Conservation (phyloP, 2,113 vertebrate species). For the Okapia johnstoni region DNA sequence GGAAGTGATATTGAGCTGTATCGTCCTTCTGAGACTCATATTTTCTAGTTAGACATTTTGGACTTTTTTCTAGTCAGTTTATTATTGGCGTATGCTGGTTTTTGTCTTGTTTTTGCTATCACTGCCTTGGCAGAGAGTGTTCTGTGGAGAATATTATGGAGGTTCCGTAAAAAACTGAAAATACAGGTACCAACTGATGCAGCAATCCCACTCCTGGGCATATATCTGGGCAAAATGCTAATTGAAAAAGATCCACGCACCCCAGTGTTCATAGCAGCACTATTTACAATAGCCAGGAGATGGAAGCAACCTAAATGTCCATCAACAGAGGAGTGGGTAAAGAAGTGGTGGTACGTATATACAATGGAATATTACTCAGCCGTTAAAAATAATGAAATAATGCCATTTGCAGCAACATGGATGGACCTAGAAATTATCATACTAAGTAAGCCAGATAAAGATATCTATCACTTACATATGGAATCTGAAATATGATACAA, state of each 20-base stretch:
- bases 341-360: fast-evolving
- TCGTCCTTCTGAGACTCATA: neutral
- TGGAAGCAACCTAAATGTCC: neutral
- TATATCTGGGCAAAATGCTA: neutral
- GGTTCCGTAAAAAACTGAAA: neutral
- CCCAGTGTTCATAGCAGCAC: neutral
- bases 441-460: neutral
- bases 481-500: neutral
- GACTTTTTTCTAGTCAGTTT: neutral
- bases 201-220: neutral
- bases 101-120: neutral
- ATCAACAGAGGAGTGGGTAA: neutral
- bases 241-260: neutral
- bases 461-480: fast-evolving
- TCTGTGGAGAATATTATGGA: neutral
- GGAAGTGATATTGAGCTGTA: too few relatives aligned
- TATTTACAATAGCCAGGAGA: neutral
- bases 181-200: neutral
- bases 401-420: neutral
- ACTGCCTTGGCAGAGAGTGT: neutral
- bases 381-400: neutral
- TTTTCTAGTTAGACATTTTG: neutral
- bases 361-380: neutral
- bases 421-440: neutral
- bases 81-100: neutral